phyloP scores from a whole-genome alignment of 2,888 invertebrate genomes.

The Andrena bicolor region DNA sequence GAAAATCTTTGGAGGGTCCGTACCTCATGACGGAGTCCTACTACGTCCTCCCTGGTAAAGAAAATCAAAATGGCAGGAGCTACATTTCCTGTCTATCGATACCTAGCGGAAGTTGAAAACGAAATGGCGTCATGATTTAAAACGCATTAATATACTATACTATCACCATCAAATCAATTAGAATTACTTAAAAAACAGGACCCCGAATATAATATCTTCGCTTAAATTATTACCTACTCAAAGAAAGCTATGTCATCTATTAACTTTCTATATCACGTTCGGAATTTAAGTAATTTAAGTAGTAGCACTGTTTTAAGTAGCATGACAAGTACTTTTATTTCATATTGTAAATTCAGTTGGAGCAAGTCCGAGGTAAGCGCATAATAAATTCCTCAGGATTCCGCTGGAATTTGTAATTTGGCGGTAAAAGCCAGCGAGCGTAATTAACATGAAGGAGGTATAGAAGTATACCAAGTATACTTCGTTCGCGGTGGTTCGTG shows the following conservation, averaged over 20 bases:
- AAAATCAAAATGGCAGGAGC: conserved; percentile 75
- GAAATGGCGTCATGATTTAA: conserved; percentile 1
- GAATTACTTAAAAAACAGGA: neutral
- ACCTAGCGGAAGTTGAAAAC: conserved; percentile 39
- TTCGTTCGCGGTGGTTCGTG: neutral
- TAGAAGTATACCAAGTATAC: neutral
- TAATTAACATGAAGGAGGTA: neutral
- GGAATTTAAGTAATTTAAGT: too few relatives aligned
- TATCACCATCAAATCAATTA: neutral
- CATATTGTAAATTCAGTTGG: too few relatives aligned
- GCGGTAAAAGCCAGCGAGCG: neutral
- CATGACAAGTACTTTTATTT: too few relatives aligned
- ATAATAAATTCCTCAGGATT: neutral
- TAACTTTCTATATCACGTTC: too few relatives aligned
- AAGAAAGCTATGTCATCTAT: neutral
- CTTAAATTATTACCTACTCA: neutral
- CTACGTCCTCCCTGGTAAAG: conserved; percentile 72
- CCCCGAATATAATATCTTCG: neutral
- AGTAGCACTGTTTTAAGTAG: too few relatives aligned
- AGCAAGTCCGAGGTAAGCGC: too few relatives aligned
- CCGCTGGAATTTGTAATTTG: neutral
- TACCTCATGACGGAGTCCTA: conserved; percentile 78
- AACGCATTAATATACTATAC: neutral
- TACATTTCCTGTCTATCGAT: conserved; percentile 67
- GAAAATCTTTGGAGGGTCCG: conserved; percentile 54